Conservation (phyloP, 2,113 vertebrate genomes). For the Albula goreensis region DNA sequence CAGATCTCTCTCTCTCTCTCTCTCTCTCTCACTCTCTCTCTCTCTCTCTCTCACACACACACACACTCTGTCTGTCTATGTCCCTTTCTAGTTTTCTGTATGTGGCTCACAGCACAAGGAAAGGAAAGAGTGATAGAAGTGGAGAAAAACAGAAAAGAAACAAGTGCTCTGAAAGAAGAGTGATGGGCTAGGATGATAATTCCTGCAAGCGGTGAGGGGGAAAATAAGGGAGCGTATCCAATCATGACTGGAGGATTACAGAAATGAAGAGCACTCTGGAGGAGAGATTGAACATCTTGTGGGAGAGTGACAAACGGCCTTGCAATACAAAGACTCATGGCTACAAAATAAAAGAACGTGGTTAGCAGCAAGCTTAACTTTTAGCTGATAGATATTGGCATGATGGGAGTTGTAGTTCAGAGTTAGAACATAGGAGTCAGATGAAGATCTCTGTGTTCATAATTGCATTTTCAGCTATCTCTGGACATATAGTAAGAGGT, state of each 20-base stretch:
- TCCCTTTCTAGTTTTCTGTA: neutral
- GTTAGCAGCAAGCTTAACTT: neutral
- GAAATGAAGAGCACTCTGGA: constrained; percentile 3
- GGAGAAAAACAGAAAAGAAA: neutral
- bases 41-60: too few species aligned
- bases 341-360: neutral
- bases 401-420: neutral
- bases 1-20: too few species aligned
- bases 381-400: neutral
- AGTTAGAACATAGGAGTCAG: neutral
- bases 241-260: constrained; percentile 1
- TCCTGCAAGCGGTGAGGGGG: neutral
- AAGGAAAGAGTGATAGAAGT: neutral
- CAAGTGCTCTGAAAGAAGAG: neutral
- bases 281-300: neutral
- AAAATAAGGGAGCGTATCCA: neutral
- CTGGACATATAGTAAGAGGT: neutral
- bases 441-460: neutral
- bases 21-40: neutral
- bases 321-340: too few species aligned
- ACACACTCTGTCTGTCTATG: too few species aligned
- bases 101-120: neutral
- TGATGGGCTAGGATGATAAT: neutral
- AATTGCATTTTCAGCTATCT: neutral
- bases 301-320: neutral